These are phyloP conservation scores for Cetonia aurata DNA, from an alignment of 2,888 invertebrate genomes.

Conservation along the genomic window DNA sequence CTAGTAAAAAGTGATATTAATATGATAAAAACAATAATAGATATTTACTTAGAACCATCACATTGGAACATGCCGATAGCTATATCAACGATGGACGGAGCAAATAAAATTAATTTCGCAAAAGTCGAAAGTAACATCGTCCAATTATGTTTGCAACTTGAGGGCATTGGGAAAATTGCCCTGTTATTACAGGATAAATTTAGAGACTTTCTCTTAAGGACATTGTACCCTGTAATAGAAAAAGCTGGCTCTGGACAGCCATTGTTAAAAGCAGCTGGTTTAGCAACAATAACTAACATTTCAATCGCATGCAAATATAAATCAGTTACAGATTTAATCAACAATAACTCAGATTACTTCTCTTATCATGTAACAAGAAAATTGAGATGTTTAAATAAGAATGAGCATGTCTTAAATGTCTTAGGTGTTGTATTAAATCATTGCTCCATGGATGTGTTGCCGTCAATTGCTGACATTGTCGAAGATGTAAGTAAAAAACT, in stretches of 20 bases:
- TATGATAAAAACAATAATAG: constrained; percentile 54
- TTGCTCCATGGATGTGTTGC: constrained; percentile 74
- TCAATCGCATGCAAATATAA: constrained; percentile 71
- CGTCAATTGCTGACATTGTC: constrained; percentile 77
- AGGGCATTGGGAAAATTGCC: constrained; percentile 78
- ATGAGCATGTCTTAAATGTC: constrained; percentile 78
- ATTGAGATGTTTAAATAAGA: constrained; percentile 74
- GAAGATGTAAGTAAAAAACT: constrained; percentile 71
- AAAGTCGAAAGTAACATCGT: constrained; percentile 75
- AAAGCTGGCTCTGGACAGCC: constrained; percentile 78
- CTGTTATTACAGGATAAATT: constrained; percentile 68
- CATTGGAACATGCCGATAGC: constrained; percentile 69
- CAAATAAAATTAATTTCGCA: constrained; percentile 58
- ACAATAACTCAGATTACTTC: constrained; percentile 80
- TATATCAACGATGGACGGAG: constrained; percentile 55
- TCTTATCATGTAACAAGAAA: constrained; percentile 77
- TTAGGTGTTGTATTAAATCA: constrained; percentile 79
- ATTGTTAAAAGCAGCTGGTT: constrained; percentile 73
- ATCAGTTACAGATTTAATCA: constrained; percentile 73
- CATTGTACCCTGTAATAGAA: constrained; percentile 78
- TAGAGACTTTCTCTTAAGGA: constrained; percentile 74
- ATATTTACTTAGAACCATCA: constrained; percentile 68
- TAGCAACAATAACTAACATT: constrained; percentile 71
- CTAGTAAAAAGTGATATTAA: constrained; percentile 10
- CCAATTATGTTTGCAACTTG: constrained; percentile 76